Evolutionary conservation across 2,888 invertebrate species (phyloP).

Genomic region (Perizoma flavofasciatum): DNA sequence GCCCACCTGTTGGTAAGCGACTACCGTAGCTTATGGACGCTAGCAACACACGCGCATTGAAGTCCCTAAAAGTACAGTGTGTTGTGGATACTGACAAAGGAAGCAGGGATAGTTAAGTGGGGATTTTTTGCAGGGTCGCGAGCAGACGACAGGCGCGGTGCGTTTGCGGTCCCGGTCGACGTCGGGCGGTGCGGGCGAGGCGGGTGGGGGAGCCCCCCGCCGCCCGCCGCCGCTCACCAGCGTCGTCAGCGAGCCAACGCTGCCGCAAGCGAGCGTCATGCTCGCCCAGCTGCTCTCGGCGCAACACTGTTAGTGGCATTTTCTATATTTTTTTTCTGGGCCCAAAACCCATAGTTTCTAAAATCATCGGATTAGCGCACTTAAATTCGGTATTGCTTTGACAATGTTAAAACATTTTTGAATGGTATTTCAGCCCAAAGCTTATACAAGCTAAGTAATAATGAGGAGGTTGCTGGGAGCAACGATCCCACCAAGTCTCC

Average conservation of each 20-base stretch:
- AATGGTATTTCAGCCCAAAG: conserved; percentile 65
- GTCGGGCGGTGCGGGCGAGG: conserved; percentile 61
- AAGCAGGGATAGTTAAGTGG: too few relatives aligned
- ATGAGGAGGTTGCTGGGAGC: conserved; percentile 63
- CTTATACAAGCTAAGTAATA: conserved; percentile 77
- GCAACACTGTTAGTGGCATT: conserved; percentile 82
- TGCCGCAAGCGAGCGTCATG: conserved; percentile 88
- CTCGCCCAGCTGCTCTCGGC: conserved; percentile 92
- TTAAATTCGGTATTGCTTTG: too few relatives aligned
- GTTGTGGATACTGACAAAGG: too few relatives aligned
- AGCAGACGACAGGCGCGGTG: conserved; percentile 54
- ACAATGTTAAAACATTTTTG: too few relatives aligned
- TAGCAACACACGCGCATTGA: too few relatives aligned
- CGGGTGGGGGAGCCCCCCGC: conserved; percentile 61
- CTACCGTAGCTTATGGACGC: too few relatives aligned
- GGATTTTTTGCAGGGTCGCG: conserved; percentile 57
- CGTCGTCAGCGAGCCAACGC: conserved; percentile 90
- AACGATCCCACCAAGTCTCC: conserved; percentile 74
- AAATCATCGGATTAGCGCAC: too few relatives aligned
- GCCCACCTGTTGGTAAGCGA: too few relatives aligned
- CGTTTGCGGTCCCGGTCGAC: conserved; percentile 72
- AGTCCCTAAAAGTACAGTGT: too few relatives aligned
- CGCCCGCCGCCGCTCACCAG: conserved; percentile 86
- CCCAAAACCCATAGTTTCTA: too few relatives aligned
- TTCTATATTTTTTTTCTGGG: too few relatives aligned